Evolutionary conservation across 2,797 vertebrate species (phyloP).

Genomic region (Pantherophis vulpinus): DNA sequence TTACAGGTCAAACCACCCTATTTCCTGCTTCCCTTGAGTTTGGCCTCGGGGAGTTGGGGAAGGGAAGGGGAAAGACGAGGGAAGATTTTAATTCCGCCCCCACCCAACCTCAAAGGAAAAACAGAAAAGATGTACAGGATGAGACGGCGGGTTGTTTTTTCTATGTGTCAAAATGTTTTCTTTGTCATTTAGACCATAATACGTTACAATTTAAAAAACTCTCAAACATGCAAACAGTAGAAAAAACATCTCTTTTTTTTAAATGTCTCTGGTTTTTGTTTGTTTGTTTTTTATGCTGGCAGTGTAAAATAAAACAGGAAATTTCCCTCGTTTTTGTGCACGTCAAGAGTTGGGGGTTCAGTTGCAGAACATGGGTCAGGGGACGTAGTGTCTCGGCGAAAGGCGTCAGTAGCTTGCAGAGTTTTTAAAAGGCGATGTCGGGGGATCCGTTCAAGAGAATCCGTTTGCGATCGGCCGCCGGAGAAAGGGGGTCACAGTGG

Average conservation of each 20-base stretch:
- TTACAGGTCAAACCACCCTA: slow-evolving; percentile 66
- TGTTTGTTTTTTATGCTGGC: slow-evolving; percentile 58
- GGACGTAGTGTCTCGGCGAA: slow-evolving; percentile 34
- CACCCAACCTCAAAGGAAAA: slow-evolving; percentile 10
- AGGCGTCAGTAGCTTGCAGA: slow-evolving; percentile 6
- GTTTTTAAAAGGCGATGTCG: not conserved
- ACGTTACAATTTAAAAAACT: slow-evolving; percentile 58
- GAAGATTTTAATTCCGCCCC: no score
- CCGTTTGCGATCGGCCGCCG: not conserved
- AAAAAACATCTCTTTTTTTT: slow-evolving; percentile 42
- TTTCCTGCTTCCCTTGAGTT: slow-evolving; percentile 50
- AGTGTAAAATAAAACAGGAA: slow-evolving; percentile 73
- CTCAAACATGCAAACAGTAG: slow-evolving; percentile 73
- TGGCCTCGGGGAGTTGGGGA: not conserved
- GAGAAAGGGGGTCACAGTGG: not conserved
- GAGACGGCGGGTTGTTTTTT: slow-evolving; percentile 6
- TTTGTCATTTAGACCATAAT: slow-evolving; percentile 50
- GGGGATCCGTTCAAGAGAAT: not conserved
- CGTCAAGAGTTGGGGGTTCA: slow-evolving; percentile 40
- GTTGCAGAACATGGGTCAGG: slow-evolving; percentile 37
- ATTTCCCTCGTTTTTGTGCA: slow-evolving; percentile 54
- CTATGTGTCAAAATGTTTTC: slow-evolving; percentile 51
- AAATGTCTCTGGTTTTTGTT: not conserved
- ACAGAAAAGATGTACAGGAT: not conserved
- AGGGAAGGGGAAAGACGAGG: not conserved